These are phyloP conservation scores for Phortica okadai DNA, from an alignment of 2,888 invertebrate species.

Conservation along the genomic window DNA sequence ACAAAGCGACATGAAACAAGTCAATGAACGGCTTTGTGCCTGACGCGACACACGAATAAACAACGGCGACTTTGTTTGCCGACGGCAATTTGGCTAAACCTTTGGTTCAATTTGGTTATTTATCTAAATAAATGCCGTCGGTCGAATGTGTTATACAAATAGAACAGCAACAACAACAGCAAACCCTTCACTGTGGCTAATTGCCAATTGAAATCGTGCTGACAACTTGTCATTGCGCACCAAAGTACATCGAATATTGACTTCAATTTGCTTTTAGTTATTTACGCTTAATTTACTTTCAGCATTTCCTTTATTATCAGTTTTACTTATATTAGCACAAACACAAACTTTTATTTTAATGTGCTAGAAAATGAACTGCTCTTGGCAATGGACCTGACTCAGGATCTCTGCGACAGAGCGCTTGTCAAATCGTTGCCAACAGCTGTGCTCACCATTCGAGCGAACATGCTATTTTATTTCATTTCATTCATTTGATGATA, in stretches of 20 bases:
- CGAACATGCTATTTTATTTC: too few species aligned
- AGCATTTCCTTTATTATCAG: conserved; percentile 16
- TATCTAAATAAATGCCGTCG: not conserved
- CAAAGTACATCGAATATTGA: not conserved
- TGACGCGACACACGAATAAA: too few species aligned
- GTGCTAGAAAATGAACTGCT: not conserved
- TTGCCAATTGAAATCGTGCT: not conserved
- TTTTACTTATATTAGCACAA: not conserved
- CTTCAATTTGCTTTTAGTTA: not conserved
- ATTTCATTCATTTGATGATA: too few species aligned
- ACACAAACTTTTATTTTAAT: conserved; percentile 6
- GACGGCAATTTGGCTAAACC: not conserved
- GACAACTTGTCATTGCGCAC: not conserved
- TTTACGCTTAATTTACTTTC: conserved; percentile 27
- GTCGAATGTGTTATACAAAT: not conserved
- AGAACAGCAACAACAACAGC: not conserved
- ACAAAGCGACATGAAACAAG: too few species aligned
- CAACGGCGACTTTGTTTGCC: not conserved
- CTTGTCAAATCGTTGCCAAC: too few species aligned
- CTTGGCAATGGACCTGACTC: not conserved
- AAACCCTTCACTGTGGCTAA: not conserved
- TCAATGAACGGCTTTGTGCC: not conserved
- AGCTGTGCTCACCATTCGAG: not conserved
- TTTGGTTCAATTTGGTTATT: not conserved
- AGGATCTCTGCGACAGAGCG: too few species aligned